Base-by-base conservation (phyloP, 2,113 vertebrate genomes). In the Anser brachyrhynchus region DNA sequence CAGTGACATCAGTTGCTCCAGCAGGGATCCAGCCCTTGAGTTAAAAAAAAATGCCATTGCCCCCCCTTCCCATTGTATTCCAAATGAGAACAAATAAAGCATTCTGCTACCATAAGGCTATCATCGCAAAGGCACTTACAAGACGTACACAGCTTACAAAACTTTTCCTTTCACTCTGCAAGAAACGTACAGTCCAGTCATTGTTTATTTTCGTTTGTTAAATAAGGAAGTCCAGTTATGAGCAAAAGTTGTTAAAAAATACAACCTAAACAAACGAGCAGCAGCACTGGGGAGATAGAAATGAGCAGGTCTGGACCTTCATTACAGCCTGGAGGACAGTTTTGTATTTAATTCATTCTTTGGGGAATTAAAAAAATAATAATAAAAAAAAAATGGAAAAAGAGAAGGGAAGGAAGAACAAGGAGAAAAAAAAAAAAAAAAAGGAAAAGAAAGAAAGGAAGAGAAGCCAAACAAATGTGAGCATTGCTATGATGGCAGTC, bases 311-410 rank as follows among this genome's bases (percentile, higher is more conserved):
- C 87, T 92, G 43, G 86, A 83, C 72, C 96, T 93, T 86, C 73
- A 76, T 90, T 93, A 77, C 28, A 90, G 71, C 87, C 84, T 90
- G 71, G 37, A 96, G 77, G 70, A 94, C 67, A 70, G 72, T 85
- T 97, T 96, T 96, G 71, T 81, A 87, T 90, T 91, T 61, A 70
- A 95, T 96, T 96, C 91, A 88, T 95, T 97, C 94, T 93, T 96
- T 71, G 59, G 41, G 8, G 2, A 46, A 49, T 69, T 69, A 39
- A 3, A 51, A 39, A 29, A 10, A 31, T 14, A 16, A 21, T 51
- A 21, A 1, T 6, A 31, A 52, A 49, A 49, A 49, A 26, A 44
- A 35, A 44, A n/a, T n/a, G 3, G 17, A 23, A 18, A 64, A 11
- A 55, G 75, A 74, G 86, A 71, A 55, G 4, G n/a, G 29, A 5